These are phyloP conservation scores for Pediacus dermestoides DNA, from an alignment of 2,888 invertebrate species.

Conservation along the genomic window DNA sequence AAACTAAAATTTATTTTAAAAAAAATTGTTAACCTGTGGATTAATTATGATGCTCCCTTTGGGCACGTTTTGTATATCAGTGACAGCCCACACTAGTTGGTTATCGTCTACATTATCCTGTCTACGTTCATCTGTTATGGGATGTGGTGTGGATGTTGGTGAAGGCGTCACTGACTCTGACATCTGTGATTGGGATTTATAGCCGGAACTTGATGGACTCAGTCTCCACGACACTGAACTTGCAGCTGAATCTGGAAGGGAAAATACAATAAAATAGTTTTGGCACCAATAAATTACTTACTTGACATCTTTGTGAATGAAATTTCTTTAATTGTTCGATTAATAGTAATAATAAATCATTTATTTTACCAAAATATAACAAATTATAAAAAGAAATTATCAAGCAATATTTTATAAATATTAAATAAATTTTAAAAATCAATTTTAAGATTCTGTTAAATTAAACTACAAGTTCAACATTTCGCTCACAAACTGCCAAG, in stretches of 20 bases:
- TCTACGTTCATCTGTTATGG: slow-evolving; percentile 29
- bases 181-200: slow-evolving; percentile 69
- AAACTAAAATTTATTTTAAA: slow-evolving; percentile 7
- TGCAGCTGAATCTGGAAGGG: slow-evolving; percentile 55
- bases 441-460: no score
- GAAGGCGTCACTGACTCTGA: slow-evolving; percentile 77
- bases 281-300: no score
- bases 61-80: slow-evolving; percentile 80
- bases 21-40: slow-evolving; percentile 57
- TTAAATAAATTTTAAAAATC: no score
- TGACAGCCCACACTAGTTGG: slow-evolving; percentile 81
- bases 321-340: no score
- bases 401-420: no score
- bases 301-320: no score
- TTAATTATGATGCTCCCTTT: slow-evolving; percentile 86
- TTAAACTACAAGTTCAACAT: no score
- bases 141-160: slow-evolving; percentile 59
- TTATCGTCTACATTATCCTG: slow-evolving; percentile 24
- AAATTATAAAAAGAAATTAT: no score
- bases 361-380: no score
- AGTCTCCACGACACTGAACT: slow-evolving; percentile 62
- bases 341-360: no score
- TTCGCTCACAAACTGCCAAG: no score
- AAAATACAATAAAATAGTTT: slow-evolving; percentile 4
- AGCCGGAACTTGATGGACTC: slow-evolving; percentile 73